These are phyloP conservation scores for Calypte anna DNA, from an alignment of 2,113 vertebrate genomes.

Conservation along the genomic window DNA sequence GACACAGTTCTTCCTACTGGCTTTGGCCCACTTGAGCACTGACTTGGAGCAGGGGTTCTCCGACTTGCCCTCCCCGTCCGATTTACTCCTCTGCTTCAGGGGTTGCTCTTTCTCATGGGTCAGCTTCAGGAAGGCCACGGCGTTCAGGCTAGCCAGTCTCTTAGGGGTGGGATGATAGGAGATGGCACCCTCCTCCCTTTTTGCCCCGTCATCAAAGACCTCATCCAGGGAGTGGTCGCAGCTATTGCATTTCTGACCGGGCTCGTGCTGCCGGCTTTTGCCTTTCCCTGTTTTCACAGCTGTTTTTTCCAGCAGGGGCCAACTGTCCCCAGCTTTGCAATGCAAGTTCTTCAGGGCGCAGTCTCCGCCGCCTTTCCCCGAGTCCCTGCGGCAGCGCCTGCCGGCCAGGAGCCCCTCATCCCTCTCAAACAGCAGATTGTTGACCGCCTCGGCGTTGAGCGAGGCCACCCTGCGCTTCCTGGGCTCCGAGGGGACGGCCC, in stretches of 20 bases:
- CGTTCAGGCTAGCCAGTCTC: conserved; percentile 94
- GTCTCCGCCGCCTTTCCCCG: conserved; percentile 45
- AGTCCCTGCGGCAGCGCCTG: conserved; percentile 71
- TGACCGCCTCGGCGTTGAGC: conserved; percentile 96
- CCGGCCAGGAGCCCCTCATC: conserved; percentile 70
- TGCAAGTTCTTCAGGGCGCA: conserved; percentile 67
- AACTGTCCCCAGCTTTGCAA: conserved; percentile 57
- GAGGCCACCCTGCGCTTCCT: conserved; percentile 93
- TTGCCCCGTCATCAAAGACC: conserved; percentile 73
- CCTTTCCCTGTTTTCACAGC: conserved; percentile 46
- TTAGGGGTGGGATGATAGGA: conserved; percentile 85
- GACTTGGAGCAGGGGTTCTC: conserved; percentile 66
- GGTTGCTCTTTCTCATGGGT: conserved; percentile 83
- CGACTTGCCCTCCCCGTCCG: conserved; percentile 58
- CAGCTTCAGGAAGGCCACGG: conserved; percentile 91
- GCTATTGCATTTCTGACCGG: conserved; percentile 62
- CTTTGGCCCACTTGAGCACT: conserved; percentile 78
- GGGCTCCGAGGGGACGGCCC: conserved; percentile 78
- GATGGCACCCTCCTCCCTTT: conserved; percentile 63
- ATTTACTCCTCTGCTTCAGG: conserved; percentile 73
- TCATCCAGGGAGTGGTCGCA: conserved; percentile 70
- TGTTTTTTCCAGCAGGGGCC: conserved; percentile 65
- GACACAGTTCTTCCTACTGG: conserved; percentile 79
- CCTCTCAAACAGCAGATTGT: conserved; percentile 91
- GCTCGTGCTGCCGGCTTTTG: conserved; percentile 52